Conservation (phyloP, 30 jellyfish, hydroid and myxozoan genomes). For the Phacellophora camtschatica region DNA sequence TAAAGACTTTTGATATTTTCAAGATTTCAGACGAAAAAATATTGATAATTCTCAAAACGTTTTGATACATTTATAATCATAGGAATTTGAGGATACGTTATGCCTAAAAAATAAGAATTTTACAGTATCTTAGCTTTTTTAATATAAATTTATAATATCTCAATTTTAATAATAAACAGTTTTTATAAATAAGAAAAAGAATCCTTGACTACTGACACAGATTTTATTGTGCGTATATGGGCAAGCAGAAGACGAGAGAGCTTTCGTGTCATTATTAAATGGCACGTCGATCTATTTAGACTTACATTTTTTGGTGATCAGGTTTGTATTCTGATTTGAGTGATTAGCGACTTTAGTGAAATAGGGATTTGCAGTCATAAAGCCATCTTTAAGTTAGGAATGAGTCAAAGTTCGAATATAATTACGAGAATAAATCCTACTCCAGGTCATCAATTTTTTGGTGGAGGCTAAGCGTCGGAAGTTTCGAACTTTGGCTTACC, state of each 20-base stretch:
- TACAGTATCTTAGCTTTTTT: not conserved
- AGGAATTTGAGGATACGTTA: no score
- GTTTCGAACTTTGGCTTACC: no score
- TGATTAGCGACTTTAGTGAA: no score
- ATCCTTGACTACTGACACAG: not conserved
- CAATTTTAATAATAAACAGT: not conserved
- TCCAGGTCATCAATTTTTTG: no score
- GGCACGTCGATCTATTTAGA: constrained; percentile 51
- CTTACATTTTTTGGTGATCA: constrained; percentile 52
- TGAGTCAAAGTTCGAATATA: no score
- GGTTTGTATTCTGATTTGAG: not conserved
- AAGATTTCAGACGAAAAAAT: not conserved
- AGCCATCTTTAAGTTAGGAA: no score
- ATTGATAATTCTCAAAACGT: not conserved
- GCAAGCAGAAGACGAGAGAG: constrained; percentile 30
- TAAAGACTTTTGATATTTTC: no score
- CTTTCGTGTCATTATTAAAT: constrained; percentile 7
- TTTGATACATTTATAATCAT: no score
- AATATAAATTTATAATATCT: not conserved
- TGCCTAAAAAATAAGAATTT: not conserved
- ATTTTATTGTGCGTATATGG: constrained; percentile 55
- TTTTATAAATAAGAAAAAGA: not conserved
- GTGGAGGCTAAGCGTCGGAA: no score
- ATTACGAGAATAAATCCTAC: no score
- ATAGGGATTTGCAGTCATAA: no score